A percentile compares a stretch with the other conserved stretches of the same genome.
Conservation (phyloP, 2,797 vertebrate species). For the Harpagifer antarcticus region DNA sequence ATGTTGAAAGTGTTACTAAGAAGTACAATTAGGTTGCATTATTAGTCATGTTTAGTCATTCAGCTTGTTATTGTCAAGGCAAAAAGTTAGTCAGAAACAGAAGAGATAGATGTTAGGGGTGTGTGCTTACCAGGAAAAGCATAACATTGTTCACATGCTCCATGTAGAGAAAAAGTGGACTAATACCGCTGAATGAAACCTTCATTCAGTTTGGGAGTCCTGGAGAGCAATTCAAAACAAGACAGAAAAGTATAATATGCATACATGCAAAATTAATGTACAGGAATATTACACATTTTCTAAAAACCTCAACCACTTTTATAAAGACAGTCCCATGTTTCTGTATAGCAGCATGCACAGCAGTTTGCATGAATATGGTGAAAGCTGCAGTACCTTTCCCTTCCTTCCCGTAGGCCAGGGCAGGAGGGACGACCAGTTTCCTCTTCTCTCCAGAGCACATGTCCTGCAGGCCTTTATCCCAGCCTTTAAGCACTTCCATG, state of each 20-base stretch:
- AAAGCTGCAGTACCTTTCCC: constrained; percentile 90
- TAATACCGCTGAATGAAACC: constrained; percentile 46
- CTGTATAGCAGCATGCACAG: constrained; percentile 28
- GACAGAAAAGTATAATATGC: constrained; percentile 25
- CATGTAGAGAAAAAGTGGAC: constrained; percentile 54
- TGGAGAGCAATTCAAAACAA: constrained; percentile 52
- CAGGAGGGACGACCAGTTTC: constrained; percentile 90
- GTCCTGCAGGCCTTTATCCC: constrained; percentile 93
- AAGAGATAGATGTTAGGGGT: constrained; percentile 3
- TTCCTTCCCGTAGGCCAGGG: constrained; percentile 95
- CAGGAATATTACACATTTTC: neutral
- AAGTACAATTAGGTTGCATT: neutral
- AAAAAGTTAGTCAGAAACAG: constrained; percentile 13
- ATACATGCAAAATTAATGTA: constrained; percentile 22
- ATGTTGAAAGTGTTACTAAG: neutral
- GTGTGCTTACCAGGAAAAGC: constrained; percentile 69
- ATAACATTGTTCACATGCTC: constrained; percentile 66
- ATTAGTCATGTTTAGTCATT: constrained; percentile 1
- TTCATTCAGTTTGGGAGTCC: constrained; percentile 56
- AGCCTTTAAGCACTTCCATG: constrained; percentile 92
- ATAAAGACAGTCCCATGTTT: neutral
- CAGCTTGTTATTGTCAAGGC: neutral
- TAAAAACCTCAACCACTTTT: neutral
- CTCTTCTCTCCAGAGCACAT: constrained; percentile 97
- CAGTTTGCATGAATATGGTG: neutral